These are phyloP conservation scores for Troides oblongomaculatus DNA, from an alignment of 2,888 invertebrate species.

Conservation along the genomic window DNA sequence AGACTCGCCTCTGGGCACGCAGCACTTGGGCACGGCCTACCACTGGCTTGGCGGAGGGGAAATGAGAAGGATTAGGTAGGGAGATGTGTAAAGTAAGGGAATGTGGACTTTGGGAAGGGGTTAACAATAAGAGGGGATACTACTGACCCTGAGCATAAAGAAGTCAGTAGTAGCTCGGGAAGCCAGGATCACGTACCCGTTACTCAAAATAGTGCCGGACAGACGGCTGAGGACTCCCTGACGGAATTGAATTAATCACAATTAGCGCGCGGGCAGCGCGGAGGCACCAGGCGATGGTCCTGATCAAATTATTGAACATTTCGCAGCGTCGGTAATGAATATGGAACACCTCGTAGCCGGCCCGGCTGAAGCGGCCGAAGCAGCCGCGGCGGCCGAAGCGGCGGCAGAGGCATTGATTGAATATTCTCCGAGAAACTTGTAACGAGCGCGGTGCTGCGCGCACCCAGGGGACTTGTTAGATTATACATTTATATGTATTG, in stretches of 20 bases:
- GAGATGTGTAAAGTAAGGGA: no score
- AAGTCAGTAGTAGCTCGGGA: no score
- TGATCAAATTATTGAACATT: conserved; percentile 42
- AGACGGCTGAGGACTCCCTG: background rate
- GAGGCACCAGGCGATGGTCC: background rate
- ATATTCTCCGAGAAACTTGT: conserved; percentile 31
- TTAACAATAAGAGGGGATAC: no score
- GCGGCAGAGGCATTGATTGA: conserved; percentile 32
- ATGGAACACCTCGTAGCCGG: conserved; percentile 33
- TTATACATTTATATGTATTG: conserved; percentile 24
- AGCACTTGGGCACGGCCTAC: no score
- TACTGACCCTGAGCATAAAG: no score
- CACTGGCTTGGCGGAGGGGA: no score
- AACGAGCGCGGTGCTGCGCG: conserved; percentile 19
- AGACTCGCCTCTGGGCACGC: no score
- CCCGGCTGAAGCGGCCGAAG: background rate
- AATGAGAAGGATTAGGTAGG: no score
- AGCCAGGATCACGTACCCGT: no score
- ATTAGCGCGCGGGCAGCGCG: conserved; percentile 5
- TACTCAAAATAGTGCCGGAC: no score
- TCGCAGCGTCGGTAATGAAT: conserved; percentile 35
- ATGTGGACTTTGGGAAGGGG: no score
- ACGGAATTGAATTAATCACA: conserved; percentile 28
- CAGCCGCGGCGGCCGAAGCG: no score
- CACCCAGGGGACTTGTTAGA: conserved; percentile 21